These are phyloP conservation scores for Trichoplax adhaerens DNA, from an alignment of 37 sponge, comb jelly and placozoan genomes.

Conservation along the genomic window DNA sequence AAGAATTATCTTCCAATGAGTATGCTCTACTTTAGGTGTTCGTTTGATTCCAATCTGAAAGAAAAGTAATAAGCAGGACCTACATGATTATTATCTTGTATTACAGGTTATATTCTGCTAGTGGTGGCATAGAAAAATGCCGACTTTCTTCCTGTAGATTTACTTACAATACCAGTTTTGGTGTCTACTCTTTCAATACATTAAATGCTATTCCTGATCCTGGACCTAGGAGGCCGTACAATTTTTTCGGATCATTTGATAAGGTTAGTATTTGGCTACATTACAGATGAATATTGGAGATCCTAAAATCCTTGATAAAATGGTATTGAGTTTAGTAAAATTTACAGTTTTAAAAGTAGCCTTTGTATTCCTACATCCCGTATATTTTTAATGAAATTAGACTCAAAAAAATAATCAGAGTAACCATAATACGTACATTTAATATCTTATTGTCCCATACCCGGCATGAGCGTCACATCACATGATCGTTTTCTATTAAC, in stretches of 20 bases:
- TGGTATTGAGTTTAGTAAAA: no score
- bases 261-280: conserved; percentile 15
- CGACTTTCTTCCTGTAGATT: conserved; percentile 30
- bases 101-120: conserved; percentile 21
- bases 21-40: neutral
- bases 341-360: no score
- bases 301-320: no score
- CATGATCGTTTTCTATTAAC: no score
- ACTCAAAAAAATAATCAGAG: no score
- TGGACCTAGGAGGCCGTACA: conserved; percentile 65
- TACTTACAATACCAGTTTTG: conserved; percentile 36
- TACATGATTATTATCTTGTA: neutral
- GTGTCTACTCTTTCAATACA: conserved; percentile 55
- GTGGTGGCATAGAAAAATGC: conserved; percentile 6
- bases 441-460: no score
- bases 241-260: conserved; percentile 72
- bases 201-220: conserved; percentile 64
- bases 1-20: neutral
- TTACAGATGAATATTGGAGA: no score
- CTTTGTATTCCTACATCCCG: no score
- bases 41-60: neutral
- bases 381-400: no score
- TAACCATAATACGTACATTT: no score
- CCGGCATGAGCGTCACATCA: no score
- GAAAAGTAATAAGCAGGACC: neutral